Percentiles rank a stretch among this genome's conserved stretches.
phyloP scores from a whole-genome alignment of 37 sponge, comb jelly and placozoan species.

The Theonella swinhoei region DNA sequence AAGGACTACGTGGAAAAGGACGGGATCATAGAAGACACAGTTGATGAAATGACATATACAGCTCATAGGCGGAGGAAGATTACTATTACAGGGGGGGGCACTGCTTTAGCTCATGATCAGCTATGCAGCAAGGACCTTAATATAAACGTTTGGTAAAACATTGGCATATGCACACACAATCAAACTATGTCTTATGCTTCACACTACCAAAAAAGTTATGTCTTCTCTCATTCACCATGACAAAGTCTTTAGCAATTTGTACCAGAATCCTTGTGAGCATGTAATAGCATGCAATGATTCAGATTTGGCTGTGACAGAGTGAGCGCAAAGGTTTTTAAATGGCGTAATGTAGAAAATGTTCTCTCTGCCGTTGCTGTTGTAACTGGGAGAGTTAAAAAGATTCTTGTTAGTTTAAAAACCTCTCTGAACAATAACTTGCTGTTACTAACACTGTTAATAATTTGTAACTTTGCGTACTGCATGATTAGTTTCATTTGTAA shows the following conservation, averaged over 20 bases:
- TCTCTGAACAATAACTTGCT: not conserved
- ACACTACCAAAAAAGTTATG: slow-evolving; percentile 32
- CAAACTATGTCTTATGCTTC: too few relatives aligned
- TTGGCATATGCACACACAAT: too few relatives aligned
- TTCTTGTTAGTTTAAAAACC: not conserved
- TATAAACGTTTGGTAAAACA: too few relatives aligned
- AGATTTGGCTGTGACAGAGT: slow-evolving; percentile 23
- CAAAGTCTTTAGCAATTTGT: slow-evolving; percentile 34
- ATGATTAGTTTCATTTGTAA: too few relatives aligned
- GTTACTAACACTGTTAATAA: not conserved
- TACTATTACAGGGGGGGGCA: too few relatives aligned
- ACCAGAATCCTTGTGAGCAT: slow-evolving; percentile 17
- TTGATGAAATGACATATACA: too few relatives aligned
- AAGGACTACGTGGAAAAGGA: too few relatives aligned
- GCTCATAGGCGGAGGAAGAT: too few relatives aligned
- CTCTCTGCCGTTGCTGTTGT: slow-evolving; percentile 35
- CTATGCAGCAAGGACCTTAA: too few relatives aligned
- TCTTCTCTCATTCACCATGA: slow-evolving; percentile 20
- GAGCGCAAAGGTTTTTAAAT: slow-evolving; percentile 2
- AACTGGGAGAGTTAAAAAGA: slow-evolving; percentile 11
- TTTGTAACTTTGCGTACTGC: too few relatives aligned
- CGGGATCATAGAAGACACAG: too few relatives aligned
- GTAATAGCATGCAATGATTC: slow-evolving; percentile 12
- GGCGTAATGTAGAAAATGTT: slow-evolving; percentile 12
- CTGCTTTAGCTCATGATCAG: too few relatives aligned